phyloP scores from a whole-genome alignment of 2,113 vertebrate species.

The Pseudorhombus dupliciocellatus region DNA sequence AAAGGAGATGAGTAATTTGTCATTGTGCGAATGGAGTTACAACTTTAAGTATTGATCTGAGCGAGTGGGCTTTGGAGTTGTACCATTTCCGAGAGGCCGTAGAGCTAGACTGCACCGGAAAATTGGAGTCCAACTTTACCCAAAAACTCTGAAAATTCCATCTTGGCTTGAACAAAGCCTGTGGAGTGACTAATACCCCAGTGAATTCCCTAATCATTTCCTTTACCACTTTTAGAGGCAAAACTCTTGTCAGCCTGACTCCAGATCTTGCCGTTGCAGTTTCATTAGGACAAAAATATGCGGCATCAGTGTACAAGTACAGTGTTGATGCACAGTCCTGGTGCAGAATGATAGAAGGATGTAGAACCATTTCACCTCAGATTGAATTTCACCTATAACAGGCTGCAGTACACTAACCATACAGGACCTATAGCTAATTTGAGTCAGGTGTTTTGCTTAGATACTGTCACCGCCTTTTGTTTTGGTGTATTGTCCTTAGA shows the following conservation, averaged over 20 bases:
- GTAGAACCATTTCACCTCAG: not conserved
- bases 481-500: conserved; percentile 18
- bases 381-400: not conserved
- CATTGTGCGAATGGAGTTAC: conserved; percentile 59
- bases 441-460: not conserved
- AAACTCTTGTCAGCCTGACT: not conserved
- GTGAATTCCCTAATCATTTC: conserved; percentile 33
- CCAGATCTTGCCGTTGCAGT: not conserved
- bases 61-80: conserved; percentile 49
- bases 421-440: not conserved
- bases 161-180: conserved; percentile 34
- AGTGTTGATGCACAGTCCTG: not conserved
- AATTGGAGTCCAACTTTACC: conserved; percentile 44
- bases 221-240: conserved; percentile 25
- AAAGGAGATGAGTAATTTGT: conserved; percentile 63
- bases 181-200: conserved; percentile 29
- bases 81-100: conserved; percentile 43
- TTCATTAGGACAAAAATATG: not conserved
- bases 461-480: conserved; percentile 9
- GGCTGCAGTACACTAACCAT: not conserved
- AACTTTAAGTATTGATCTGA: conserved; percentile 60
- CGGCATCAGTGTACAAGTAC: not conserved
- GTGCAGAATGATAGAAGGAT: not conserved
- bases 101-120: conserved; percentile 45
- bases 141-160: conserved; percentile 12